A percentile compares a stretch with the other conserved stretches of the same genome.
phyloP scores from a whole-genome alignment of 2,888 invertebrate species.

The Lithophane ornitopus region DNA sequence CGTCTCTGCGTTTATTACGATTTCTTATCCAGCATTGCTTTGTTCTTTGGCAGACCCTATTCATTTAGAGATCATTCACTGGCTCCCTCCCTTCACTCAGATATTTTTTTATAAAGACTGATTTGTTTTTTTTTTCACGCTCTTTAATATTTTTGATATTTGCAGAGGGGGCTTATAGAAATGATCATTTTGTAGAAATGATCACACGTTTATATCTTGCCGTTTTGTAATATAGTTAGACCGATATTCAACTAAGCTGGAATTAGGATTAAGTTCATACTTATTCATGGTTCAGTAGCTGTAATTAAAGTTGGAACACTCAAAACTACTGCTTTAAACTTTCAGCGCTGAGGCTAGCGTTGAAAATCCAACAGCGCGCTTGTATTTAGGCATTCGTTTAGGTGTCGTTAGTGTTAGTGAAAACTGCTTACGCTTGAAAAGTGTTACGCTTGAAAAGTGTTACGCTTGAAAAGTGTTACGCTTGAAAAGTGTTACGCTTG shows the following conservation, averaged over 20 bases:
- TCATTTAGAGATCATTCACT: constrained; percentile 68
- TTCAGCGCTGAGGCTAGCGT: background rate
- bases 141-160: constrained; percentile 44
- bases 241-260: background rate
- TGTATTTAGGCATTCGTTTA: background rate
- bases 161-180: constrained; percentile 6
- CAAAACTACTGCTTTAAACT: background rate
- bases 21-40: constrained; percentile 72
- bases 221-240: background rate
- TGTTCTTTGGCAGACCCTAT: constrained; percentile 73
- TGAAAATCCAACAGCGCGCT: background rate
- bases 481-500: no score
- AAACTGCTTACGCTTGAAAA: background rate
- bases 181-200: no score
- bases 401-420: background rate
- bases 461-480: no score
- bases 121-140: constrained; percentile 59
- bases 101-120: constrained; percentile 62
- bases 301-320: background rate
- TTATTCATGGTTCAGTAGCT: background rate
- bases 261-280: background rate
- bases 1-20: constrained; percentile 76
- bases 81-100: constrained; percentile 61
- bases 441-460: no score
- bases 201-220: background rate